These are phyloP conservation scores for Heliconius cydno DNA, from an alignment of 2,888 invertebrate genomes.

Conservation along the genomic window DNA sequence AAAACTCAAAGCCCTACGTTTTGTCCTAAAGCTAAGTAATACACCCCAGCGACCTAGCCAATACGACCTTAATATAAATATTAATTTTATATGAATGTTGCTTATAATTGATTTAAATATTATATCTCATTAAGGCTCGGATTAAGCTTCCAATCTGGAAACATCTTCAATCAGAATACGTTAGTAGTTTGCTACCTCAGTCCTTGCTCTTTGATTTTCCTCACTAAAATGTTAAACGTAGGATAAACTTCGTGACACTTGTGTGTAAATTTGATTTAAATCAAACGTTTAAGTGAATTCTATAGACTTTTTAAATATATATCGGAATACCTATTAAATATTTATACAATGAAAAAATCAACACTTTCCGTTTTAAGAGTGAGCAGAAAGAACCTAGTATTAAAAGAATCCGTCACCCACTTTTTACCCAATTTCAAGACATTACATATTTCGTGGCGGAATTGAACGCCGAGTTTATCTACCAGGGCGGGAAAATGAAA, in stretches of 20 bases:
- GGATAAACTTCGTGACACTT: background rate
- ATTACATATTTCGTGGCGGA: background rate
- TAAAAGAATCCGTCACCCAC: fast-evolving
- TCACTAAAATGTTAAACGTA: constrained; percentile 1
- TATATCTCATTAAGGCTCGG: background rate
- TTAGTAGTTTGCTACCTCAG: constrained; percentile 13
- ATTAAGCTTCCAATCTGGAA: constrained; percentile 16
- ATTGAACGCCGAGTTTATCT: background rate
- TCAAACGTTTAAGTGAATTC: background rate
- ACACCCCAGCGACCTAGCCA: too few species aligned
- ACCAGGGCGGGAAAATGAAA: background rate
- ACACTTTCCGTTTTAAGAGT: background rate
- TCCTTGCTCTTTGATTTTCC: constrained; percentile 15
- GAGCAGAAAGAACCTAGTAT: background rate
- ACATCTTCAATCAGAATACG: constrained; percentile 26
- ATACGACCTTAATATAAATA: background rate
- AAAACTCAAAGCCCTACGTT: too few species aligned
- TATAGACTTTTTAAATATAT: background rate
- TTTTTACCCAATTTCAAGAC: background rate
- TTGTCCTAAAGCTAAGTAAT: too few species aligned
- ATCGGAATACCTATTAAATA: background rate
- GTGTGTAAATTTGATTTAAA: constrained; percentile 4
- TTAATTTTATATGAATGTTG: background rate
- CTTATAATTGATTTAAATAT: constrained; percentile 8
- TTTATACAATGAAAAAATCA: too few species aligned